Evolutionary conservation across 2,113 vertebrate species (phyloP).

Genomic region (Piaya cayana): DNA sequence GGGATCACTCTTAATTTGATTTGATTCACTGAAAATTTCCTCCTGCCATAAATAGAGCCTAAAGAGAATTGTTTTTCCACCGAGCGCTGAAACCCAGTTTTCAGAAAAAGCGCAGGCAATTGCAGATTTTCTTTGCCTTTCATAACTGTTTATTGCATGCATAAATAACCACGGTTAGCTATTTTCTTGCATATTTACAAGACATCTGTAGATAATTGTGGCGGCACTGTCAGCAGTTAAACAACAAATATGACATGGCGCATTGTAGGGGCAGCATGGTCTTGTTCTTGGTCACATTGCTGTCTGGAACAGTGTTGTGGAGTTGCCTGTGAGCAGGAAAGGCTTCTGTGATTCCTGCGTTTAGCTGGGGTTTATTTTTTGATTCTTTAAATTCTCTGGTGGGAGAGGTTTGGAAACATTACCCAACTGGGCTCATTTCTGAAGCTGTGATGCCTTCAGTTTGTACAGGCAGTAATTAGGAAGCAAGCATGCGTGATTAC

Average conservation of each 20-base stretch:
- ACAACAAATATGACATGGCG: background rate
- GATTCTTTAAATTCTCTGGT: background rate
- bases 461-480: constrained; percentile 31
- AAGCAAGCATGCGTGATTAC: background rate
- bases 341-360: background rate
- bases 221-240: constrained; percentile 11
- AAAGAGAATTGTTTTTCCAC: constrained; percentile 35
- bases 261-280: background rate
- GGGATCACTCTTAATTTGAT: constrained; percentile 21
- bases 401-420: background rate
- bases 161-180: constrained; percentile 50
- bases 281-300: background rate
- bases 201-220: constrained; percentile 8
- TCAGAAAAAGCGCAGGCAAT: constrained; percentile 1
- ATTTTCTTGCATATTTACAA: constrained; percentile 49
- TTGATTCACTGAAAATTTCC: constrained; percentile 32
- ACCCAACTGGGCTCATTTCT: constrained; percentile 14
- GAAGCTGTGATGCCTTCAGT: background rate
- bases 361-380: background rate
- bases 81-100: background rate
- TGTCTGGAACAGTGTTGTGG: background rate
- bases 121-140: constrained; percentile 39
- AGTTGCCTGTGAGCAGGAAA: background rate
- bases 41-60: constrained; percentile 18
- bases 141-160: constrained; percentile 15